Evolutionary conservation across 2,113 vertebrate species (phyloP), one percentile per base, ranked within the genome.

Genomic region (Sinocyclocheilus grahami): DNA sequence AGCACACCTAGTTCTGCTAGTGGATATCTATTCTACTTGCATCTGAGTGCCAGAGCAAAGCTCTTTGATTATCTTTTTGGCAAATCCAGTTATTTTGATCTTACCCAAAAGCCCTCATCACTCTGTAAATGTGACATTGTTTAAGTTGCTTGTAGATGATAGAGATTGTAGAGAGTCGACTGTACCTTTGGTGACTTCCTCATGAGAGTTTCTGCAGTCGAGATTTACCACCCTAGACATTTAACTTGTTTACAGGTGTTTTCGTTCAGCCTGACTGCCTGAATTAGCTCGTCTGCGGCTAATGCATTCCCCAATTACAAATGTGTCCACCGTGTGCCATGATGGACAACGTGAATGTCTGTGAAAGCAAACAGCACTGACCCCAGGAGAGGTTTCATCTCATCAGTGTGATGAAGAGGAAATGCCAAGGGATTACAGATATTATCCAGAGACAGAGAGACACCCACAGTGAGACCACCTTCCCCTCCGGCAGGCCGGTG

Each of bases 351-450:
- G 85, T 84, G 72, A 55, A 88, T 85, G 37, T 33, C 51, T 8
- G 20, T 62, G 39, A 81, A 48, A 33, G 16, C 14, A 76, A 77
- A 46, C 80, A 58, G 63, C 8, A 7, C 58, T 84, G 55, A 76
- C 37, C 39, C 65, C 18, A 78, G 80, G 69, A 74, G 78, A 69
- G 62, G 79, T 90, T 79, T 76, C 6, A 76, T 76, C 72, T 24
- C 84, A 85, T 88, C 87, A 72, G 63, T 63, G 37, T 86, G 69
- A 63, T 78, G 63, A 85, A 74, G 90, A 92, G 91, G 92, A 89
- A 91, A 89, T 89, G 55, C 89, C 87, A 85, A 48, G 76, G 88
- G 87, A 90, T 90, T 90, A 89, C 58, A 83, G 82, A 85, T 79
- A 88, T 90, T 60, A 88, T 53, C 85, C 80, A 81, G 53, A 85